phyloP scores from a whole-genome alignment of 2,888 invertebrate genomes.

The Nebria salina region DNA sequence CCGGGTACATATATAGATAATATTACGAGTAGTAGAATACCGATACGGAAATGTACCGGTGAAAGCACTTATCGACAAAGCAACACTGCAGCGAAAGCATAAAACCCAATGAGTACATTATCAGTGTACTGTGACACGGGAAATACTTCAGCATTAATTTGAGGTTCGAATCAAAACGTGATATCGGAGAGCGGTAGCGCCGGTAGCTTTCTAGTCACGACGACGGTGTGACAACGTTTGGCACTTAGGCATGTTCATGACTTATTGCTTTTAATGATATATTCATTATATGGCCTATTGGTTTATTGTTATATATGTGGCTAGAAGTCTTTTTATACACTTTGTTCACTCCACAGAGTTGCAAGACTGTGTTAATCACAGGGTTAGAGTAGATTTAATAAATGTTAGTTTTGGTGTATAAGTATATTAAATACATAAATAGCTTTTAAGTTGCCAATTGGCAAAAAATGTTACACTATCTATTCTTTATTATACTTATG shows the following conservation, averaged over 20 bases:
- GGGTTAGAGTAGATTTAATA: too few species aligned
- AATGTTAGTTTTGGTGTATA: too few species aligned
- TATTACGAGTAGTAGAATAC: conserved; percentile 18
- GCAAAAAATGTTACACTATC: too few species aligned
- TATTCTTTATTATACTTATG: too few species aligned
- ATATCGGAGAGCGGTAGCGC: conserved; percentile 20
- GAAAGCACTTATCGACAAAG: conserved; percentile 39
- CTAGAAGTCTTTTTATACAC: too few species aligned
- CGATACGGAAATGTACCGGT: conserved; percentile 40
- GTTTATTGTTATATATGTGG: too few species aligned
- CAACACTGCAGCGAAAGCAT: conserved; percentile 17
- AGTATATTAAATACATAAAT: too few species aligned
- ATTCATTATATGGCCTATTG: not conserved
- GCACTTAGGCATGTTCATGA: conserved; percentile 14
- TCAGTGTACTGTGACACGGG: conserved; percentile 20
- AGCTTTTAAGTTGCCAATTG: too few species aligned
- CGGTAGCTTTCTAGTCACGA: not conserved
- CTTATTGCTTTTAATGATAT: conserved; percentile 4
- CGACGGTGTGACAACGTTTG: conserved; percentile 27
- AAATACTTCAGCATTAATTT: conserved; percentile 43
- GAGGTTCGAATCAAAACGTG: not conserved
- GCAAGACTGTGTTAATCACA: too few species aligned
- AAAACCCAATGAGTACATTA: conserved; percentile 35
- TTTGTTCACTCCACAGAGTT: too few species aligned
- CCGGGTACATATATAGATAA: conserved; percentile 19